Base-by-base conservation (phyloP, 1,140 invertebrate species). In the Scaptomyza pallida region DNA sequence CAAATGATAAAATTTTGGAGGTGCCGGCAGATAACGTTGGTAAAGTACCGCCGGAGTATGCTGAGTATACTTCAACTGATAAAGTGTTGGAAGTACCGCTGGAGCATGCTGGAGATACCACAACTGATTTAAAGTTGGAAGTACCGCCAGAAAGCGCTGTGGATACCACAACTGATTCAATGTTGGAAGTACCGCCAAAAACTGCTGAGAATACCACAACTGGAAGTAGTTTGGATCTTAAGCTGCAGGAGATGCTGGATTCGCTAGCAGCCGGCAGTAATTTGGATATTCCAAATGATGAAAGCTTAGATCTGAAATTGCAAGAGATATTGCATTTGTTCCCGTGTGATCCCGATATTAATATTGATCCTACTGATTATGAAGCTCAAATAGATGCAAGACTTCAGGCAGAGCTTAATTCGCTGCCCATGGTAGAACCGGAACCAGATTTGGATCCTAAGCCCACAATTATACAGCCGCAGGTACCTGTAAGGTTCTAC, bases 311-410 rank as follows among this genome's bases (percentile, higher is more conserved):
- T 37, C 33, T 37, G 3, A 37, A 17, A 16, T 15, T 52, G 0
- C 33, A 35, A 16, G 19, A 21, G 5, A 16, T 37, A 12, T 16
- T 40, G 4, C 17, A 54, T 15, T 10, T 33, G 1, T n/a, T 52
- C 5, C 33, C 50, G 1, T 8, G 13, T 4, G 3, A 19, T 21
- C 8, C 15, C 19, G 33, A 1, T 6, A 21, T 6, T 6, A 12
- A 8, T 8, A 13, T 9, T 23, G 16, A 26, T 19, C 44, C 26
- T 0, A 21, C 12, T 17, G 62, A 68, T 4, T 15, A 17, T 0
- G 78, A 65, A 16, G 65, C 57, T 1, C 40, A 54, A 3, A 82
- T 81, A 1, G 78, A 81, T 50, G 78, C 78, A 1, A 50, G 78
- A 0, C 43, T 81, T 15, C 60, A 77, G 37, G 69, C 61, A 10